Evolutionary conservation across 2,113 vertebrate genomes (phyloP), one percentile per base, ranked within the genome.

Genomic region (Alethe diademata): DNA sequence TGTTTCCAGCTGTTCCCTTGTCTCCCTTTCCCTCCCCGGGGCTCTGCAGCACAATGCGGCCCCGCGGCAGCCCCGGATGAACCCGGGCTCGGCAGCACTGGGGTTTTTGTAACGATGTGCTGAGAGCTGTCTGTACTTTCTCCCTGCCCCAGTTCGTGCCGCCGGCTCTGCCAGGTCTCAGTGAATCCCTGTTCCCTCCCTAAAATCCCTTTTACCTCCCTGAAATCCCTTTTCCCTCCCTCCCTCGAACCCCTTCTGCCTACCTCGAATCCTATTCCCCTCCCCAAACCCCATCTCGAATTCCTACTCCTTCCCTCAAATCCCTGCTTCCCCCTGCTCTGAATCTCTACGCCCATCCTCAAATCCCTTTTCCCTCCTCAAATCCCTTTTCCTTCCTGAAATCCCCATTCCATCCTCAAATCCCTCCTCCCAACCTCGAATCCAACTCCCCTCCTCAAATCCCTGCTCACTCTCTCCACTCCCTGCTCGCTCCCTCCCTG

Each of bases 21-120:
- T 62, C 90, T 88, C 86, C 86, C 25, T 28, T 40, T 60, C 69
- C 33, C 23, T 92, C 60, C 93, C 67, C 19, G 10, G 87, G 95
- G 90, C 92, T 88, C 64, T 12, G 56, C 76, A 71, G 89, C 92
- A 89, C 93, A 84, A 84, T 56, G 92, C 31, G 13, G 91, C 84
- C 72, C 56, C 10, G 5, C 57, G 28, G 79, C 50, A 90, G 83
- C 80, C 86, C 93, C 50, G 62, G 56, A 62, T 91, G 92, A 96
- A 95, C 84, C 80, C 92, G 8, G 19, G 11, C 73, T 91, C 66
- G 45, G 43, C 85, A 31, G 62, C 48, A 47, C 35, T 57, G 2
- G 45, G 38, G 42, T 81, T 81, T 78, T 70, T 25, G 23, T 36
- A 31, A 76, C 1, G 8, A 65, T 2, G 65, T 51, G 69, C 73